Evolutionary conservation across 2,113 vertebrate species (phyloP).

Genomic region (Pachypanchax playfairii): DNA sequence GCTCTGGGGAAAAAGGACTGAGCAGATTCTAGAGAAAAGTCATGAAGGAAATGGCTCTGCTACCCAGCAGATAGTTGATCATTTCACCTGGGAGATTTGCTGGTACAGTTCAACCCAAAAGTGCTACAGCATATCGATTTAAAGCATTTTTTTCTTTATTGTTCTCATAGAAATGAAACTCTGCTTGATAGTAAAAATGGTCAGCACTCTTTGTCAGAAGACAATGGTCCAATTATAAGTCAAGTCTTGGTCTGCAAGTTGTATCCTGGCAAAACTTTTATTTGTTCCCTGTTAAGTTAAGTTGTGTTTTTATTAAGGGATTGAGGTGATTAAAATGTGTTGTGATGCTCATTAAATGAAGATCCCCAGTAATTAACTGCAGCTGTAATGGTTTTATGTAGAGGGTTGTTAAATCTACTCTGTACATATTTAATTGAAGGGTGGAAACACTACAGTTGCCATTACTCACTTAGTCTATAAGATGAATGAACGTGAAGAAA

Average conservation of each 20-base stretch:
- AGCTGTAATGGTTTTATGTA: slow-evolving; percentile 31
- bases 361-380: slow-evolving; percentile 40
- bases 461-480: not conserved
- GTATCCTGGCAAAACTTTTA: slow-evolving; percentile 40
- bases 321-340: slow-evolving; percentile 40
- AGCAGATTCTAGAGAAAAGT: slow-evolving; percentile 16
- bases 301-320: slow-evolving; percentile 39
- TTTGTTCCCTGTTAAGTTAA: slow-evolving; percentile 22
- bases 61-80: slow-evolving; percentile 40
- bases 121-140: slow-evolving; percentile 21
- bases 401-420: slow-evolving; percentile 30
- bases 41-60: slow-evolving; percentile 23
- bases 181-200: slow-evolving; percentile 31
- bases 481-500: slow-evolving; percentile 30
- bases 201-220: slow-evolving; percentile 39
- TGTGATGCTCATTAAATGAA: slow-evolving; percentile 46
- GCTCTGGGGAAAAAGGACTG: slow-evolving; percentile 34
- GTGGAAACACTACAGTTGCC: slow-evolving; percentile 4
- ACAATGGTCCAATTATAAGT: slow-evolving; percentile 65
- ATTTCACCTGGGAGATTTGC: slow-evolving; percentile 50
- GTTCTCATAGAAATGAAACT: slow-evolving; percentile 47
- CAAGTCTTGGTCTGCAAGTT: slow-evolving; percentile 31
- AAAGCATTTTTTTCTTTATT: slow-evolving; percentile 39
- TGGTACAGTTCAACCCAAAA: slow-evolving; percentile 16
- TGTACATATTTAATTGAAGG: slow-evolving; percentile 20